phyloP scores from a whole-genome alignment of 2,113 vertebrate genomes.

The Oryzias melastigma region DNA sequence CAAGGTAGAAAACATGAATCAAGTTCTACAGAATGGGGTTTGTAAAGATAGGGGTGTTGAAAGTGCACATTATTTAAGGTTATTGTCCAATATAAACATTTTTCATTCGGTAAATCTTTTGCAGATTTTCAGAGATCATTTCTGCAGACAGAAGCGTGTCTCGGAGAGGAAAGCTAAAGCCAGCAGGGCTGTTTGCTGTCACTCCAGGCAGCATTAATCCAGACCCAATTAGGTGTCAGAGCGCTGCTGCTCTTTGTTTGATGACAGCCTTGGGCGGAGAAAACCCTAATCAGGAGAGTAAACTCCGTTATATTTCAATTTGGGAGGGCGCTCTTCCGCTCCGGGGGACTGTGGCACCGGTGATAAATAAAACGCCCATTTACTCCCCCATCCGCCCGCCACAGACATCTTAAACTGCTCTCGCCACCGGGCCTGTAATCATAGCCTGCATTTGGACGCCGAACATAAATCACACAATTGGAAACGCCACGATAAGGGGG shows the following conservation, averaged over 20 bases:
- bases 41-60: too few relatives aligned
- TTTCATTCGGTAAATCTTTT: too few relatives aligned
- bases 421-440: slow-evolving; percentile 90
- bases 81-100: too few relatives aligned
- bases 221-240: slow-evolving; percentile 96
- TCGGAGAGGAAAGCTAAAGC: background rate
- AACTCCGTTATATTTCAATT: slow-evolving; percentile 99
- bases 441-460: slow-evolving; percentile 86
- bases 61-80: too few relatives aligned
- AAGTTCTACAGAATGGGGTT: too few relatives aligned
- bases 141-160: background rate
- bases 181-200: slow-evolving; percentile 72
- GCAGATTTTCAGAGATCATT: background rate
- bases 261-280: slow-evolving; percentile 92
- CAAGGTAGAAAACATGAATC: too few relatives aligned
- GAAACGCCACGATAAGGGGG: slow-evolving; percentile 90
- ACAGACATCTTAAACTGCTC: slow-evolving; percentile 85
- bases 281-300: slow-evolving; percentile 98
- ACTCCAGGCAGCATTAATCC: slow-evolving; percentile 93
- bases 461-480: slow-evolving; percentile 91
- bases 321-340: slow-evolving; percentile 97
- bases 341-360: slow-evolving; percentile 91
- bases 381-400: slow-evolving; percentile 85
- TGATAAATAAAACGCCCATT: slow-evolving; percentile 99
- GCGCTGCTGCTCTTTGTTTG: slow-evolving; percentile 82